Percentiles rank a stretch among this genome's conserved stretches.
Conservation (phyloP, 2,797 vertebrate genomes). For the Chromis chromis region DNA sequence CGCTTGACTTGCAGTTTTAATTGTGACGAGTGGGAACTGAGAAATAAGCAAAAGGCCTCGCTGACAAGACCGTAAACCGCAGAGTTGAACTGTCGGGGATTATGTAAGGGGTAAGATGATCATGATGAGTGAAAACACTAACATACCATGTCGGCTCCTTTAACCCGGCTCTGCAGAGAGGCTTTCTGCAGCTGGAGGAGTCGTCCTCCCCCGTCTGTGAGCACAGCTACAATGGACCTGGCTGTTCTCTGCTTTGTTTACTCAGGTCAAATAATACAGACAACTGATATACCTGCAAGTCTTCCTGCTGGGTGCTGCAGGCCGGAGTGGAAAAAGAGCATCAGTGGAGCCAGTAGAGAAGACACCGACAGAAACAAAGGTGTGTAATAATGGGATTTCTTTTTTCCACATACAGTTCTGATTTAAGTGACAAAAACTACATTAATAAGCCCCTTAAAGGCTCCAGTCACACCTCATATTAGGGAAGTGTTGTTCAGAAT, state of each 20-base stretch:
- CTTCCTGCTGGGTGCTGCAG: conserved; percentile 35
- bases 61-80: background rate
- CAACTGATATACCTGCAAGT: conserved; percentile 43
- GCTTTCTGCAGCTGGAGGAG: conserved; percentile 39
- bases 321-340: background rate
- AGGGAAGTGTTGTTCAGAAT: no score
- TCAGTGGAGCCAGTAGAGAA: background rate
- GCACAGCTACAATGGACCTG: conserved; percentile 29
- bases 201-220: background rate
- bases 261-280: conserved; percentile 57
- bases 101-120: conserved; percentile 53
- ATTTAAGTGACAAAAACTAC: no score
- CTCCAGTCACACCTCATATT: no score
- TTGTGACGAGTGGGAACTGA: conserved; percentile 9
- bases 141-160: conserved; percentile 29
- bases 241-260: conserved; percentile 61
- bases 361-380: background rate
- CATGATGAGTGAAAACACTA: conserved; percentile 39
- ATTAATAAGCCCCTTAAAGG: no score
- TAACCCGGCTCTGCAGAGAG: background rate
- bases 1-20: conserved; percentile 7
- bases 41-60: background rate
- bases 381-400: background rate
- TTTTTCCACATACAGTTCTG: no score
- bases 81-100: background rate